These are phyloP conservation scores for Cotesia glomerata DNA, from an alignment of 1,140 invertebrate species.

Conservation along the genomic window DNA sequence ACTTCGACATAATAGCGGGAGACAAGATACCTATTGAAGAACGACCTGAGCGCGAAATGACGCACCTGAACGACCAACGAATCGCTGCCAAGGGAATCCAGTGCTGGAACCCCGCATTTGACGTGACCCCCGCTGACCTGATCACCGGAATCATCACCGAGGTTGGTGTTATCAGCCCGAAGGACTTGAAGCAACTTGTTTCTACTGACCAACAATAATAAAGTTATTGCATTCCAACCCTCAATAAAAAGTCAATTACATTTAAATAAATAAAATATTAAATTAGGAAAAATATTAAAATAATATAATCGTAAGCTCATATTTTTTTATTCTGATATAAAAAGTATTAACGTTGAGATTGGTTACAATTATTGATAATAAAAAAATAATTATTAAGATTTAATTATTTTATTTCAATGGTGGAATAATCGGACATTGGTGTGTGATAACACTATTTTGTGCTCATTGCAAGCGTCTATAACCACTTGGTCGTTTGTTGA, in stretches of 20 bases:
- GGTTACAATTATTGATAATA: background rate
- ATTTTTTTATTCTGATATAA: too few relatives aligned
- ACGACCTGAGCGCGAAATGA: conserved; percentile 88
- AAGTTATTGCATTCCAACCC: background rate
- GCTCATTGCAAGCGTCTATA: conserved; percentile 92
- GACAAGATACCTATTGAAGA: conserved; percentile 93
- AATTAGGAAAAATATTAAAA: background rate
- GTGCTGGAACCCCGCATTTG: conserved; percentile 99
- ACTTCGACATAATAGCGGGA: conserved; percentile 79
- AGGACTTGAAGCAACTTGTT: conserved; percentile 38
- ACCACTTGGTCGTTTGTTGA: conserved; percentile 92
- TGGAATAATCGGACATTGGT: conserved; percentile 95
- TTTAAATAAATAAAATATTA: background rate
- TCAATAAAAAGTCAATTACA: background rate
- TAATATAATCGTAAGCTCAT: too few relatives aligned
- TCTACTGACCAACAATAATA: conserved; percentile 1
- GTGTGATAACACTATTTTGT: conserved; percentile 86
- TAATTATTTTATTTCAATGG: conserved; percentile 70
- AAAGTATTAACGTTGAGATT: background rate
- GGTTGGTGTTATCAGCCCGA: conserved; percentile 80
- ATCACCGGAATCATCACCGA: conserved; percentile 97
- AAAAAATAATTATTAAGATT: background rate
- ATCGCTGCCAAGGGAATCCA: conserved; percentile 88
- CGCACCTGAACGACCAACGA: conserved; percentile 78
- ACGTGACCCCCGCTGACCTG: conserved; percentile 93